Conservation (phyloP, 2,888 invertebrate genomes). For the Dexiosoma caninum region DNA sequence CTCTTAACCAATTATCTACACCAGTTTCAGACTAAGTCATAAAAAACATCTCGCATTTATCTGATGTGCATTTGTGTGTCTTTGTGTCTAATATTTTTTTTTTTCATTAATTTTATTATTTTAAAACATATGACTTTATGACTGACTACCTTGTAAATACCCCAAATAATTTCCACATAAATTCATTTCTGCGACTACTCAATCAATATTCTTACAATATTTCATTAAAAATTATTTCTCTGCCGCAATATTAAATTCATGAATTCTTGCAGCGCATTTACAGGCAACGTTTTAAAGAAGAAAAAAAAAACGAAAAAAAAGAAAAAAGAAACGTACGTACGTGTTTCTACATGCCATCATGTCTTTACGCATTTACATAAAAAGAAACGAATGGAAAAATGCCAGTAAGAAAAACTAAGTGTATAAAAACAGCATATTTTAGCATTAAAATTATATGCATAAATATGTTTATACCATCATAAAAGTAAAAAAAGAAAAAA, state of each 20-base stretch:
- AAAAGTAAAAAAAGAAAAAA: not conserved
- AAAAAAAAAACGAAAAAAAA: too few relatives aligned
- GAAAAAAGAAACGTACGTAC: conserved; percentile 26
- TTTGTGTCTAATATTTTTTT: too few relatives aligned
- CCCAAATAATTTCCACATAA: not conserved
- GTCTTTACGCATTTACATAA: conserved; percentile 19
- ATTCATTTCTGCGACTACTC: not conserved
- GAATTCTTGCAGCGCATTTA: not conserved
- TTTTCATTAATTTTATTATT: too few relatives aligned
- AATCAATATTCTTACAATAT: not conserved
- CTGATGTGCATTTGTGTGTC: too few relatives aligned
- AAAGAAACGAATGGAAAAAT: not conserved
- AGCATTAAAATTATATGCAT: not conserved
- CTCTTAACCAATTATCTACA: too few relatives aligned
- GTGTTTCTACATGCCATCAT: conserved; percentile 39
- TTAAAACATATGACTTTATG: too few relatives aligned
- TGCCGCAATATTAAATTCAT: conserved; percentile 8
- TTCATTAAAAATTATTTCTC: not conserved
- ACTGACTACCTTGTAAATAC: too few relatives aligned
- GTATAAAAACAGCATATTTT: not conserved
- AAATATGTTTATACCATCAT: not conserved
- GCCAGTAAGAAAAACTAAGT: not conserved
- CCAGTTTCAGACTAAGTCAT: too few relatives aligned
- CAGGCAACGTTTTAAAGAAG: not conserved
- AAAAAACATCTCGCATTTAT: too few relatives aligned